Conservation (phyloP, 2,888 invertebrate species). For the Lithophane semibrunnea region DNA sequence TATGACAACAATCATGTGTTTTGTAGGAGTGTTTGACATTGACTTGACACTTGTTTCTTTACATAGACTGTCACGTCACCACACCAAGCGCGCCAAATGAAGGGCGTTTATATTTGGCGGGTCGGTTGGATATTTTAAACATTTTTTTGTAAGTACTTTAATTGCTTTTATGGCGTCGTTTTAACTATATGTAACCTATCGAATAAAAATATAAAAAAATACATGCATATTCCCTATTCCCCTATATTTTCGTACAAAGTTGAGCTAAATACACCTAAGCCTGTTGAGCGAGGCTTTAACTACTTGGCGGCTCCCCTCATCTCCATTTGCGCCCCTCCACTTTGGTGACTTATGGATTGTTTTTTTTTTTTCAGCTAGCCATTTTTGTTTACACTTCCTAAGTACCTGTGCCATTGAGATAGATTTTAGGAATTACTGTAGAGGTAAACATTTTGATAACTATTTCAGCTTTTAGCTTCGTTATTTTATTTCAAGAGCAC, state of each 20-base stretch:
- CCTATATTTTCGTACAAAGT: background rate
- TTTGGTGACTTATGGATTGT: background rate
- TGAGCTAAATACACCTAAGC: background rate
- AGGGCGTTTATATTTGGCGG: too few species aligned
- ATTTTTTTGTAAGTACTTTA: too few species aligned
- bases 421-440: background rate
- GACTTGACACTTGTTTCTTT: too few species aligned
- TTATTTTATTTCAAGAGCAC: background rate
- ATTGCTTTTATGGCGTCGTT: too few species aligned
- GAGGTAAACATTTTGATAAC: background rate
- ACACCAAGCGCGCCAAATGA: too few species aligned
- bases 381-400: background rate
- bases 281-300: background rate
- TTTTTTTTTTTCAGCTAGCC: background rate
- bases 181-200: too few species aligned
- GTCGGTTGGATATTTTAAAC: too few species aligned
- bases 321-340: background rate
- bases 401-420: background rate
- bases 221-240: background rate
- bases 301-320: background rate
- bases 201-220: too few species aligned
- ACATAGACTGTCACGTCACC: too few species aligned
- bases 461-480: background rate
- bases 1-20: too few species aligned
- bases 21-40: too few species aligned